Base-by-base conservation (phyloP, 2,113 vertebrate species). In the Psephotus haematonotus region DNA sequence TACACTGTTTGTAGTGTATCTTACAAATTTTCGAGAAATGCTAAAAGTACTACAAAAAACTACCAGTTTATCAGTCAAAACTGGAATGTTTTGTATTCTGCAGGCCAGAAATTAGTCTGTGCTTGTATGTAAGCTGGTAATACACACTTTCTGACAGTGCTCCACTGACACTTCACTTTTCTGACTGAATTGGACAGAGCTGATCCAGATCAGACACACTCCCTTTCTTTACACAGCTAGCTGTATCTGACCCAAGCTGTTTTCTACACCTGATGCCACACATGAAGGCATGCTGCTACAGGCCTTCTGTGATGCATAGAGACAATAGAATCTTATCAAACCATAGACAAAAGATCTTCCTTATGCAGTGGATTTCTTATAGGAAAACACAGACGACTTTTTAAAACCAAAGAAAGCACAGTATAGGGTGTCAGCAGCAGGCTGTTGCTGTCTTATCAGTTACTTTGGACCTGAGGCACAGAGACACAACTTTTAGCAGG, bases 361-460 rank as follows among this genome's bases (percentile, higher is more conserved):
- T 65, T 37, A 25, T 1, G 1, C 11, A 65, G 44, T 41, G 57
- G 52, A 85, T 81, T 77, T 77, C 23, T 39, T 71, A 60, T 20
- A 28, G 37, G 49, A 43, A 81, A 76, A 62, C 13, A 63, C 11
- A 64, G 37, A 11, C 3, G 17, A 39, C 33, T 37, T 12, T 59
- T 59, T 59, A 20, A 74, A 64, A 64, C n/a, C 17, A 59, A 90
- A 74, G 67, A 31, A 59, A 41, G 17, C 28, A 29, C 2, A 13
- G 52, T 37, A 68, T 43, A 63, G 39, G 9, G 35, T 39, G 20
- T 31, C 39, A 93, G 75, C 49, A 90, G 37, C 13, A 46, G 50
- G 22, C 52, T 68, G 11, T n/a, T 92, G 37, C 47, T 15, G 0
- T 37, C 0, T 0, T 13, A 9, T 10, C 1, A 1, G 13, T 68